A percentile compares a stretch with the other conserved stretches of the same genome.
Evolutionary conservation across 2,113 vertebrate genomes (phyloP).

Genomic region (Riparia riparia): DNA sequence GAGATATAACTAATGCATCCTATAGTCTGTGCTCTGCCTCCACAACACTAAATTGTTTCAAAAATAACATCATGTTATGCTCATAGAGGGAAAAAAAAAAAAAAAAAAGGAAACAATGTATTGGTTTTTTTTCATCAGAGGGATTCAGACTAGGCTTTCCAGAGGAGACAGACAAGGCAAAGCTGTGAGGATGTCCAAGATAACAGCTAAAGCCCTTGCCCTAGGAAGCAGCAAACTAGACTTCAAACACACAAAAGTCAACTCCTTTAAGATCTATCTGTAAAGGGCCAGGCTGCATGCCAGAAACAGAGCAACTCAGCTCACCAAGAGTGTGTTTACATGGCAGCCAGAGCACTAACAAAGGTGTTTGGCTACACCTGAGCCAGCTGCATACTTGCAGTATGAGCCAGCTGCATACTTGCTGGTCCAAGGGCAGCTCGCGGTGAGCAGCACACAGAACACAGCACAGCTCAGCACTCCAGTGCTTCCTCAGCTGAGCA

Average conservation of each 20-base stretch:
- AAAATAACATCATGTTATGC: neutral
- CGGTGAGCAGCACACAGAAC: neutral
- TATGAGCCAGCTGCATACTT: neutral
- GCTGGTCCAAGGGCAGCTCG: neutral
- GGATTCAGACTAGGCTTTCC: neutral
- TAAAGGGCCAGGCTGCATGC: neutral
- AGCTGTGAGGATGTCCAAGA: neutral
- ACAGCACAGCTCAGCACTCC: neutral
- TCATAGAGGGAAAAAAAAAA: neutral
- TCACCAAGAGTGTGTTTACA: neutral
- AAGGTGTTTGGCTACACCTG: neutral
- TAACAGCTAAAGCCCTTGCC: neutral
- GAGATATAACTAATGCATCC: neutral
- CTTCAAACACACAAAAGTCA: neutral
- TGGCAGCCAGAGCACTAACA: neutral
- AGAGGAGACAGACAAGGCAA: neutral
- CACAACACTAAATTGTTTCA: neutral
- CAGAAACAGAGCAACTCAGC: neutral
- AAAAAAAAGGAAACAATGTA: accelerated
- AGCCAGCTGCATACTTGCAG: neutral
- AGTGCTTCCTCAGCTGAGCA: neutral
- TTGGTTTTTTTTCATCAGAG: neutral
- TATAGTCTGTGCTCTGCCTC: neutral
- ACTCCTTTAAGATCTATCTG: neutral
- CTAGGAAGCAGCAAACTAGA: neutral